A percentile compares a stretch with the other conserved stretches of the same genome.
Evolutionary conservation across 2,888 invertebrate genomes (phyloP).

Genomic region (Oegoconia quadripuncta): DNA sequence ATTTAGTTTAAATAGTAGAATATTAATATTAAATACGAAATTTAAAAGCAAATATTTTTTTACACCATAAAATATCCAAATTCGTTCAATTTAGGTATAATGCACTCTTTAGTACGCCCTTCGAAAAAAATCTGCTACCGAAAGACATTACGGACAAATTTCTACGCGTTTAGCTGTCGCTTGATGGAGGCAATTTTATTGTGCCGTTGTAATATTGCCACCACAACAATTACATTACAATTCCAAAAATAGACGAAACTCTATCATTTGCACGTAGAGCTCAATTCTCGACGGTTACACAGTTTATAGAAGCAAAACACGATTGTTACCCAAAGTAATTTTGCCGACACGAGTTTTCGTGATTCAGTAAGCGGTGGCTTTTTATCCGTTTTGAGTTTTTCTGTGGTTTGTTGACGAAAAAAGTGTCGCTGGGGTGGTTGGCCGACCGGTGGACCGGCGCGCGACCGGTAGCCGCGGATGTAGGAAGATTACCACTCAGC

Average conservation of each 20-base stretch:
- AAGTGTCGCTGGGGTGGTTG: conserved; percentile 54
- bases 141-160: conserved; percentile 45
- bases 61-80: no score
- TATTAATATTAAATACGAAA: no score
- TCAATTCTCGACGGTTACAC: conserved; percentile 18
- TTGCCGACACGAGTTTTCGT: conserved; percentile 65
- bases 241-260: conserved; percentile 9
- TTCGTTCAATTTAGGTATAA: neutral
- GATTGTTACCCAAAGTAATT: conserved; percentile 39
- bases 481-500: neutral
- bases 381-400: conserved; percentile 52
- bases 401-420: conserved; percentile 38
- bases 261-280: conserved; percentile 25
- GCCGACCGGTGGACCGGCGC: conserved; percentile 35
- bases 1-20: no score
- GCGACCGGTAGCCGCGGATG: conserved; percentile 12
- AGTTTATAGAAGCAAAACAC: conserved; percentile 9
- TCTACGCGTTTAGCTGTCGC: conserved; percentile 48
- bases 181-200: conserved; percentile 51
- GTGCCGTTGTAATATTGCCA: conserved; percentile 29
- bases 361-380: conserved; percentile 54
- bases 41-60: no score
- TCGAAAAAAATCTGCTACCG: conserved; percentile 32
- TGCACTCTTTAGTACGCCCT: conserved; percentile 47
- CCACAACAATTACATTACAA: conserved; percentile 9